Conservation (phyloP, 2,888 invertebrate species). For the Polylopha cassiicola region DNA sequence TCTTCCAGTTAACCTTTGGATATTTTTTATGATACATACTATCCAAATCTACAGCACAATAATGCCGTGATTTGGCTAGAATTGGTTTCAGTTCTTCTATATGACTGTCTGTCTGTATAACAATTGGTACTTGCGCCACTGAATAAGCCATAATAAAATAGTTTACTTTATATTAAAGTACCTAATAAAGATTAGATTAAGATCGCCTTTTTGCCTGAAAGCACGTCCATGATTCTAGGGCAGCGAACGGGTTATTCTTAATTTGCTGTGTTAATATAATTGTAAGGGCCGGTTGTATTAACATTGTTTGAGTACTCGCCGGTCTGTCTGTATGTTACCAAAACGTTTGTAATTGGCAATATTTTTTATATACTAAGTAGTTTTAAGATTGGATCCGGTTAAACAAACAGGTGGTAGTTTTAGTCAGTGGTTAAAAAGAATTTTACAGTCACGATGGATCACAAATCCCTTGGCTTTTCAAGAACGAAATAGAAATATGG, state of each 20-base stretch:
- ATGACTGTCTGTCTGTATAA: neutral
- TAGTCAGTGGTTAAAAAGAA: too few species aligned
- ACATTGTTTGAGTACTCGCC: neutral
- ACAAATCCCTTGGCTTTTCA: too few species aligned
- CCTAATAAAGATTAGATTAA: conserved; percentile 52
- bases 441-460: too few species aligned
- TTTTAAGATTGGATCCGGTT: conserved; percentile 13
- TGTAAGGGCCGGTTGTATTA: conserved; percentile 5
- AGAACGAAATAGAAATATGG: too few species aligned
- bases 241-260: conserved; percentile 46
- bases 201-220: conserved; percentile 49
- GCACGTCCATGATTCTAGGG: conserved; percentile 57
- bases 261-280: conserved; percentile 36
- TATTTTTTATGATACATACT: too few species aligned
- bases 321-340: conserved; percentile 37
- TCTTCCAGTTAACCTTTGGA: too few species aligned
- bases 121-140: conserved; percentile 10
- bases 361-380: conserved; percentile 21
- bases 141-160: conserved; percentile 3
- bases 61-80: too few species aligned
- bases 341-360: conserved; percentile 25
- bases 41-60: too few species aligned
- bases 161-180: conserved; percentile 66
- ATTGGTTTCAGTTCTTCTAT: too few species aligned
- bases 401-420: conserved; percentile 7